Conservation (phyloP, 1,140 invertebrate genomes). For the Drosophila littoralis region DNA sequence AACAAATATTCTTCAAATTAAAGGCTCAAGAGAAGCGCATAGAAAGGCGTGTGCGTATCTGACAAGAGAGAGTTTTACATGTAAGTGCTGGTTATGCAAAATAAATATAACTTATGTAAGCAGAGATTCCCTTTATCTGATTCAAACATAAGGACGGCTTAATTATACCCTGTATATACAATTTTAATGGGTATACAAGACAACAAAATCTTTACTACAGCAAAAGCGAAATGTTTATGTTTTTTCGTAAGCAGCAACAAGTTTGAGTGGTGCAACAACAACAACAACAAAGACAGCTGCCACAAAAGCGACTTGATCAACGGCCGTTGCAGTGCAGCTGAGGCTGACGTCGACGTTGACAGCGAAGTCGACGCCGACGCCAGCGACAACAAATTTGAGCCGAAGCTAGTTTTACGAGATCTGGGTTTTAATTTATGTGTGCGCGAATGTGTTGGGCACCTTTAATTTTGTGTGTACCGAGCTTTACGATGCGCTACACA, state of each 20-base stretch:
- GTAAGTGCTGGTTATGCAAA: not conserved
- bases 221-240: slow-evolving; percentile 61
- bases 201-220: slow-evolving; percentile 34
- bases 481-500: slow-evolving; percentile 51
- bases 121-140: not conserved
- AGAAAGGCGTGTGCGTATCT: too few relatives aligned
- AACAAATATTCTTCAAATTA: too few relatives aligned
- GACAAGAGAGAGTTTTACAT: too few relatives aligned
- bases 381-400: slow-evolving; percentile 34
- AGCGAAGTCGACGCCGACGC: not conserved
- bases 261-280: slow-evolving; percentile 67
- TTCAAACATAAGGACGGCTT: not conserved
- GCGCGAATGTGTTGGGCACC: slow-evolving; percentile 52
- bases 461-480: slow-evolving; percentile 60
- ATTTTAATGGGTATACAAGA: slow-evolving; percentile 18
- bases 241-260: slow-evolving; percentile 74
- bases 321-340: slow-evolving; percentile 30
- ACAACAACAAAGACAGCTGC: slow-evolving; percentile 36
- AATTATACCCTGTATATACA: not conserved
- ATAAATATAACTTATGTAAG: not conserved
- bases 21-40: too few relatives aligned
- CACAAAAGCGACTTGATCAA: slow-evolving; percentile 47
- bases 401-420: slow-evolving; percentile 75
- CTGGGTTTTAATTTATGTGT: slow-evolving; percentile 59
- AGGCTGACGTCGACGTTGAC: slow-evolving; percentile 5